Evolutionary conservation across 2,888 invertebrate genomes (phyloP).

Genomic region (Mechanitis mazaeus): DNA sequence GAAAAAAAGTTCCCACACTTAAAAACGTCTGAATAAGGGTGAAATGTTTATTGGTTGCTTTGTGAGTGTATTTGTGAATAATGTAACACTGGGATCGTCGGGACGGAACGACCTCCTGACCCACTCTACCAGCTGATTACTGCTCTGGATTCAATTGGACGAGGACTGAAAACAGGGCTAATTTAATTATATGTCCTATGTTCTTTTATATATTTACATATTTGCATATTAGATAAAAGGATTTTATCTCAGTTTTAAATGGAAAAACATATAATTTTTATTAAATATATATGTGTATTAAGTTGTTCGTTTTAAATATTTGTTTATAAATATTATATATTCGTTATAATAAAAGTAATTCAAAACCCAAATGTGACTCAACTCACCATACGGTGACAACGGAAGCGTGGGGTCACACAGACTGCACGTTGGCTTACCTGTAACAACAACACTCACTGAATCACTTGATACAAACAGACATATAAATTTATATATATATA

Average conservation of each 20-base stretch:
- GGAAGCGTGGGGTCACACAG: conserved; percentile 49
- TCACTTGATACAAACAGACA: conserved; percentile 15
- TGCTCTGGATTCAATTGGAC: conserved; percentile 63
- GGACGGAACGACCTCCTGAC: conserved; percentile 18
- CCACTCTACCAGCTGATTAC: conserved; percentile 53
- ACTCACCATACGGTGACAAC: conserved; percentile 56
- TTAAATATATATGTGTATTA: background rate
- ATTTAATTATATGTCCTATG: conserved; percentile 47
- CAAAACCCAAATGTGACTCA: conserved; percentile 4
- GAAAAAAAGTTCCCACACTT: conserved; percentile 36
- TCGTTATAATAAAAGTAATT: conserved; percentile 9
- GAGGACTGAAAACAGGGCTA: conserved; percentile 62
- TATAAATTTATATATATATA: too few relatives aligned
- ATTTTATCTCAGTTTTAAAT: background rate
- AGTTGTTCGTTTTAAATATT: too few relatives aligned
- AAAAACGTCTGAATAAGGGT: conserved; percentile 46
- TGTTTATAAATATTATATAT: conserved; percentile 4
- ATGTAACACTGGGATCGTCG: conserved; percentile 43
- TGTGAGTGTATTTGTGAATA: conserved; percentile 53
- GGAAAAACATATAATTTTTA: too few relatives aligned
- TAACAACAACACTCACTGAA: conserved; percentile 40
- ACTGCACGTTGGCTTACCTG: conserved; percentile 67
- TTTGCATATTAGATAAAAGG: background rate
- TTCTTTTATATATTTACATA: background rate
- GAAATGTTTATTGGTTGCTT: conserved; percentile 50